Conservation (phyloP, 1,140 invertebrate species). For the Rhagoletis pomonella region DNA sequence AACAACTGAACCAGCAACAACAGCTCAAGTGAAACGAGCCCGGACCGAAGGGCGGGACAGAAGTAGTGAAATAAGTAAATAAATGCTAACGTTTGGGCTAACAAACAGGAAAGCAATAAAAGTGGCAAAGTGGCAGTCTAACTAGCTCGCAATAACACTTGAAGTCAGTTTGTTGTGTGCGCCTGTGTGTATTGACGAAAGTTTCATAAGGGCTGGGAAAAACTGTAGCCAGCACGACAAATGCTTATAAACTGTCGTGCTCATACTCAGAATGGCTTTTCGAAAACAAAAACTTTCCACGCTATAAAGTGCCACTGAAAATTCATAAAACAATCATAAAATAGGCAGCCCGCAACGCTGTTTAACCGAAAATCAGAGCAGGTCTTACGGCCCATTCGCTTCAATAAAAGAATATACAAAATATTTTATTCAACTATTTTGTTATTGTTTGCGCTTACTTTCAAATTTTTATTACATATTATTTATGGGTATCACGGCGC, state of each 20-base stretch:
- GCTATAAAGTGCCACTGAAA: slow-evolving; percentile 17
- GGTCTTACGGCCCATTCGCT: slow-evolving; percentile 26
- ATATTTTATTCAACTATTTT: slow-evolving; percentile 32
- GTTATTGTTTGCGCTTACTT: neutral
- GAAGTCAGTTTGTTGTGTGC: neutral
- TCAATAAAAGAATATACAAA: slow-evolving; percentile 36
- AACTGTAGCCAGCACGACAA: neutral
- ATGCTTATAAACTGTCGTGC: neutral
- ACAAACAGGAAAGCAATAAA: slow-evolving; percentile 22
- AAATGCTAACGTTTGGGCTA: neutral
- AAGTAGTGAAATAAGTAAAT: slow-evolving; percentile 20
- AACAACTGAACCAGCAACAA: neutral
- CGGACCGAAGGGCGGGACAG: neutral
- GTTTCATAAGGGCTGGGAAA: neutral
- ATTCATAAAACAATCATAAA: slow-evolving; percentile 41
- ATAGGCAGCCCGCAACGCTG: neutral
- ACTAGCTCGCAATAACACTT: slow-evolving; percentile 12
- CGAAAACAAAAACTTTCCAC: neutral
- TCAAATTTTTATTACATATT: slow-evolving; percentile 23
- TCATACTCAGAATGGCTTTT: too few relatives aligned
- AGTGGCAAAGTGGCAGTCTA: neutral
- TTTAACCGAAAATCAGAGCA: neutral
- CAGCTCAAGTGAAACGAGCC: neutral
- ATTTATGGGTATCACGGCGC: neutral
- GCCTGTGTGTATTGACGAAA: neutral